Evolutionary conservation across 2,113 vertebrate species (phyloP), one percentile per base, ranked within the genome.

Genomic region (Nothocercus nigrocapillus): DNA sequence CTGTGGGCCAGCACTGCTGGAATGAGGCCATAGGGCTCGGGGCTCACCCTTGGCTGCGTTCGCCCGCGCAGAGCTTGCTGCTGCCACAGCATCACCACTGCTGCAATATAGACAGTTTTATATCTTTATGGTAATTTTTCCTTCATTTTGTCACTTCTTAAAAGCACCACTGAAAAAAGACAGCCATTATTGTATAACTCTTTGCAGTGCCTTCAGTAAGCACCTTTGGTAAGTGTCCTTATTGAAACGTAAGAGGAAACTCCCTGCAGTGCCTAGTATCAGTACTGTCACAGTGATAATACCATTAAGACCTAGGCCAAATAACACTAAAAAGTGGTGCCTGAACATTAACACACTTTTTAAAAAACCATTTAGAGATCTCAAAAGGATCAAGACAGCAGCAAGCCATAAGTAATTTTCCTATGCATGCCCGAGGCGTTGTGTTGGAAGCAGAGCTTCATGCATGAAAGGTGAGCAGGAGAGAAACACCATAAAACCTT

Each of bases 101-200:
- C n/a, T 34, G 34, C n/a, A 53, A 25, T 7, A 72, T 9, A 44
- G 28, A 21, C 27, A 53, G 25, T 15, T 85, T 75, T 75, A 25
- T 38, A 12, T 51, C 77, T 78, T 84, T n/a, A 82, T 54, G 24
- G 24, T 5, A 74, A 77, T 63, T 85, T 70, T 15, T 88, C 44
- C 17, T 69, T 73, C 19, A 79, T 38, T 88, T 84, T 5, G 0
- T 54, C 89, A 36, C 27, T 88, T 61, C 51, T 34, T 69, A 44
- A 66, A 91, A 90, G 6, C 79, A 6, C 7, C 24, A 9, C 30
- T 78, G 74, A 84, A 82, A 51, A 75, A 82, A 51, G 45, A 19
- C 21, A 2, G 3, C 28, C 47, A 7, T 47, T 16, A 24, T 0
- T 1, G 13, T 53, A 27, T 44, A 53, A 16, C 6, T 38, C 21